Conservation (phyloP, 2,888 invertebrate species). For the Drosophila niveifrons region DNA sequence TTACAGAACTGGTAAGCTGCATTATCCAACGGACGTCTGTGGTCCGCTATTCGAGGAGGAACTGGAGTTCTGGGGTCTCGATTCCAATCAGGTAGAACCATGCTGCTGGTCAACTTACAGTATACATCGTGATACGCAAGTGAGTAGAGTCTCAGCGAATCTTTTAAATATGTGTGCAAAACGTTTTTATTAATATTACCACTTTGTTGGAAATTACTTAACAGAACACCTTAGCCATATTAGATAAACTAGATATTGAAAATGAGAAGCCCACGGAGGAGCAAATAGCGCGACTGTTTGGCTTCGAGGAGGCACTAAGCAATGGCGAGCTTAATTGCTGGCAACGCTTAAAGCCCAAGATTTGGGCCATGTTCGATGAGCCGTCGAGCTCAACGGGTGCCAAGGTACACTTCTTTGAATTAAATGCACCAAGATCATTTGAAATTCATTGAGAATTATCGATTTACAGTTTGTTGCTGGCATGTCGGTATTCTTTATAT, state of each 20-base stretch:
- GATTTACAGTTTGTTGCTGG: constrained; percentile 93
- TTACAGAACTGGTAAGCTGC: constrained; percentile 95
- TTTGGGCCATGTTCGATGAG: constrained; percentile 98
- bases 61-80: constrained; percentile 98
- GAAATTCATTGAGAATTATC: background rate
- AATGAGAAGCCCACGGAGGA: constrained; percentile 96
- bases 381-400: constrained; percentile 96
- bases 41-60: constrained; percentile 98
- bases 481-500: constrained; percentile 97
- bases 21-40: constrained; percentile 98
- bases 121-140: constrained; percentile 93
- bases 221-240: constrained; percentile 96
- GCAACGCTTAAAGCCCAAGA: constrained; percentile 95
- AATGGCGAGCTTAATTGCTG: constrained; percentile 92
- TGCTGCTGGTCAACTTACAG: constrained; percentile 99
- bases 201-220: background rate
- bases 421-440: background rate
- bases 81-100: constrained; percentile 98
- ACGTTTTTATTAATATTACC: background rate
- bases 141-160: constrained; percentile 78
- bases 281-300: constrained; percentile 96
- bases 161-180: constrained; percentile 1
- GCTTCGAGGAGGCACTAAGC: constrained; percentile 93
- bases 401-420: constrained; percentile 88
- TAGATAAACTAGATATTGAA: constrained; percentile 98